phyloP scores from a whole-genome alignment of 2,113 vertebrate genomes.

The Fulmarus glacialis region DNA sequence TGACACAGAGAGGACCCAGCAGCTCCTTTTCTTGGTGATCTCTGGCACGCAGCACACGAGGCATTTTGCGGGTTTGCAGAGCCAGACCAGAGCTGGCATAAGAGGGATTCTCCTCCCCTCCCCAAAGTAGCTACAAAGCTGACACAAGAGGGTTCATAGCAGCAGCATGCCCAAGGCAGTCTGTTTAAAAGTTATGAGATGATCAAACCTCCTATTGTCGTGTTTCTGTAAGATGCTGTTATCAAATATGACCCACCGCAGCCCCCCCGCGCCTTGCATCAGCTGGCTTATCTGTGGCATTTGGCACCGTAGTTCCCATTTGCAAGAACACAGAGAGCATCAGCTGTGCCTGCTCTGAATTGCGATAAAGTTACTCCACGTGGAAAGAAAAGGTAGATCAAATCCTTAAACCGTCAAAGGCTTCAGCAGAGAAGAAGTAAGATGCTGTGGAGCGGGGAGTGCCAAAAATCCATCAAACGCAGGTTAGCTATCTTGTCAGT shows the following conservation, averaged over 20 bases:
- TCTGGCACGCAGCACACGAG: background rate
- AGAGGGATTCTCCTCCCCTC: background rate
- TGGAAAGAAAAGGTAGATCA: background rate
- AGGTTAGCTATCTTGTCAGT: slow-evolving; percentile 9
- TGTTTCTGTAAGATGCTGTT: background rate
- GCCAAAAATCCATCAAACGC: background rate
- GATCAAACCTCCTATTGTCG: background rate
- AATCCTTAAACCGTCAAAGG: background rate
- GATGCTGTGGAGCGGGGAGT: background rate
- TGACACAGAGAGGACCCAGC: background rate
- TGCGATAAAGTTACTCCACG: background rate
- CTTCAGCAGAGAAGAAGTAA: background rate
- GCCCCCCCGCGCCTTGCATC: background rate
- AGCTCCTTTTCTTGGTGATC: background rate
- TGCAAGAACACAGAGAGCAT: background rate
- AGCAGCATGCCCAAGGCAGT: background rate
- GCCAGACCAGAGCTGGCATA: background rate
- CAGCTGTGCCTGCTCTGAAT: background rate
- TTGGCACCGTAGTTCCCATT: background rate
- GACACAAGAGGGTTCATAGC: background rate
- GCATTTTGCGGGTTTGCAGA: background rate
- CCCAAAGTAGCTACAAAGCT: background rate
- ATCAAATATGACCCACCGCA: background rate
- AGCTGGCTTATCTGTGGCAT: background rate
- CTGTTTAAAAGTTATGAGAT: background rate